phyloP scores from a whole-genome alignment of 2,113 vertebrate species.

The Baryphthengus martii region DNA sequence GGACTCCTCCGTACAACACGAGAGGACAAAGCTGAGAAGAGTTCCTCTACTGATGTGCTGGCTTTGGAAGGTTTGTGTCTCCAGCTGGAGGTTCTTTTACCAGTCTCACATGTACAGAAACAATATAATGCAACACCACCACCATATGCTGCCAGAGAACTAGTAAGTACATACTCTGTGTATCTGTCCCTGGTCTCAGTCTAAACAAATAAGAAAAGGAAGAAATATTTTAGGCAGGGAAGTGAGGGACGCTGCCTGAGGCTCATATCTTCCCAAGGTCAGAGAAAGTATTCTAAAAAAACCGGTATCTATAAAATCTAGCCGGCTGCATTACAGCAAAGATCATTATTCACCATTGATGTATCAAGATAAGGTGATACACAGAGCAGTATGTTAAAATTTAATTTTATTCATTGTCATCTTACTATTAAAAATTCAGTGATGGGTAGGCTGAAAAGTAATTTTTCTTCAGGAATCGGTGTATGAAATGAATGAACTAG shows the following conservation, averaged over 20 bases:
- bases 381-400: neutral
- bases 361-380: neutral
- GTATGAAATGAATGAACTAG: neutral
- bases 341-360: neutral
- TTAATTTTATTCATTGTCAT: slow-evolving; percentile 49
- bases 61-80: neutral
- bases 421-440: slow-evolving; percentile 49
- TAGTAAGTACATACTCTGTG: accelerated
- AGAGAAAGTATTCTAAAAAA: neutral
- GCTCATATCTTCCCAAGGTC: neutral
- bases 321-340: neutral
- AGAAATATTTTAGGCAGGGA: neutral
- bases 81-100: accelerated
- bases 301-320: accelerated
- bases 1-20: neutral
- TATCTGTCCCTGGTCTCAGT: neutral
- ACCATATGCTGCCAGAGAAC: accelerated
- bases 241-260: neutral
- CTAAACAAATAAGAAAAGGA: neutral
- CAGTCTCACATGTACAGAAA: neutral
- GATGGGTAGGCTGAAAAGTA: neutral
- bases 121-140: accelerated
- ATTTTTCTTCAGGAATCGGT: slow-evolving; percentile 32
- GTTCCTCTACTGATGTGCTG: accelerated
- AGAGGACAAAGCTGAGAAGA: neutral